Percentiles rank a stretch among this genome's conserved stretches.
Conservation (phyloP, 2,113 vertebrate genomes). For the Catharus fuscescens region DNA sequence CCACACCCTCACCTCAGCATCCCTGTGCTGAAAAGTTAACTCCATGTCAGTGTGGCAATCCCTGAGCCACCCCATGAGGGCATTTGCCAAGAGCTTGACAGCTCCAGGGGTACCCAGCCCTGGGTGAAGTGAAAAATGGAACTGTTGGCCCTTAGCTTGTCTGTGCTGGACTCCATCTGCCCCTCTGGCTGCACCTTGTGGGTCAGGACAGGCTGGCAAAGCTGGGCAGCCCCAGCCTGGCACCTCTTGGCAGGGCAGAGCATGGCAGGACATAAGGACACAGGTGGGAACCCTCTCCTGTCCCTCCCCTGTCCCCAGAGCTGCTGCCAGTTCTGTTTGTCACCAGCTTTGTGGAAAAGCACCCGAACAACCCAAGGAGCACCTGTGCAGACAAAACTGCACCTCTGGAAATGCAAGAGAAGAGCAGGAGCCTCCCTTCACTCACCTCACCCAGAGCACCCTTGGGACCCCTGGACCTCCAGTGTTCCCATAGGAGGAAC, state of each 20-base stretch:
- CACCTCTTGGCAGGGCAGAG: not conserved
- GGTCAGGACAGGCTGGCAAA: not conserved
- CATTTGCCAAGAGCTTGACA: not conserved
- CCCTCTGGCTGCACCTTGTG: rapidly evolving
- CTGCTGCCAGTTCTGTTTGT: not conserved
- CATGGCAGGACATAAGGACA: not conserved
- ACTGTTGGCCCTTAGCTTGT: not conserved
- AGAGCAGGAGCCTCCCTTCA: not conserved
- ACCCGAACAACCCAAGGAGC: rapidly evolving
- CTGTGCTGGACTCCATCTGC: too few species aligned
- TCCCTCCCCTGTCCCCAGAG: not conserved
- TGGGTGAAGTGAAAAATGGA: not conserved
- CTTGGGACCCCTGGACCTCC: not conserved
- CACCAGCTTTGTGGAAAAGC: not conserved
- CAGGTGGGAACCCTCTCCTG: not conserved
- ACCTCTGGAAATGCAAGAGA: not conserved
- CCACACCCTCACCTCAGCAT: not conserved
- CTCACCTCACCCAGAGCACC: not conserved
- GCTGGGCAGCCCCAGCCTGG: not conserved
- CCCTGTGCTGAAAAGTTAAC: not conserved
- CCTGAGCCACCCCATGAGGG: not conserved
- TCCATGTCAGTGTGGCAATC: not conserved
- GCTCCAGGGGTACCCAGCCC: not conserved
- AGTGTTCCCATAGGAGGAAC: not conserved
- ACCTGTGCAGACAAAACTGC: not conserved